Base-by-base conservation (phyloP, 2,113 vertebrate genomes). In the Machaerirhynchus nigripectus region DNA sequence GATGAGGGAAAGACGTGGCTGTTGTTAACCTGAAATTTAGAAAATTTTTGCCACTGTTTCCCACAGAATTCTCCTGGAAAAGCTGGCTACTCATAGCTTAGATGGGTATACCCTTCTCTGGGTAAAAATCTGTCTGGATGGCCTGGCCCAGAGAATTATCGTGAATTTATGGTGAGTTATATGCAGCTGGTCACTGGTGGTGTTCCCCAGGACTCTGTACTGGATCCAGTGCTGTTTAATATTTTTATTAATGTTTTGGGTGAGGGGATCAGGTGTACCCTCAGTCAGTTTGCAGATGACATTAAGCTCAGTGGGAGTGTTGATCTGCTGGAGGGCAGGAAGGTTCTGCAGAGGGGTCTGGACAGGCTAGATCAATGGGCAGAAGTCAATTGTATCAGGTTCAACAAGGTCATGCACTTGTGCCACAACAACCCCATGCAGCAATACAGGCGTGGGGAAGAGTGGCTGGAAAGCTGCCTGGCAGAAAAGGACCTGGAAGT, bases 191-290 rank as follows among this genome's bases (percentile, higher is more conserved):
- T 46, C 40, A 67, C 21, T 30, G 40, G 13, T 42, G 42, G 15
- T 50, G 13, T 22, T 87, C 9, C 21, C 40, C 15, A 33, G 26
- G 18, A 10, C 18, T 73, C 33, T 26, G 7, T 27, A 56, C 3
- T 65, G n/a, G 15, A 30, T 10, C 13, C 27, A 30, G 53, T 42
- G 42, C 39, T 53, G 7, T 47, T 76, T 42, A 85, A 35, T 57
- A 20, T 7, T 49, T 59, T 75, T 47, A 47, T 70, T 39, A 24
- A 12, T 12, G 2, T 40, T 57, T 59, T 42, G 11, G n/a, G 49
- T 0, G 0, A 68, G 14, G 14, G 28, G 5, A 68, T 67, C 5
- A 6, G 63, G 16, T 19, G 6, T 3, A 13, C 6, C 11, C 40
- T 50, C 23, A 15, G 18, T 53, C 37, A 49, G 24, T 49, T 73